Percentiles rank a stretch among this genome's conserved stretches.
phyloP scores from a whole-genome alignment of 2,888 invertebrate genomes.

The Drosophila picticornis region DNA sequence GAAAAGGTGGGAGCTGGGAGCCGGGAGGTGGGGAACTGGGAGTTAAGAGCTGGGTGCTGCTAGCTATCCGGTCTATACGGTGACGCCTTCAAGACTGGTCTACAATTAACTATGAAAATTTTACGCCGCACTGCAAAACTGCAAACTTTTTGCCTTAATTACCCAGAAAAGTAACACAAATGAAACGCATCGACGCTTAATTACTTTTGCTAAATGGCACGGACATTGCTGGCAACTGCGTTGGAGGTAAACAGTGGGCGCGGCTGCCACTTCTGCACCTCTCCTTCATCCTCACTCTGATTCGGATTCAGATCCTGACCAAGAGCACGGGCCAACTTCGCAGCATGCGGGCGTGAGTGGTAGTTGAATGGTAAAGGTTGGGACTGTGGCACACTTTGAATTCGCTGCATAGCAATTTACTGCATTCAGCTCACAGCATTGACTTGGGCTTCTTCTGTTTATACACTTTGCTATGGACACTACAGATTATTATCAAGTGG shows the following conservation, averaged over 20 bases:
- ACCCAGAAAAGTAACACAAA: conserved; percentile 81
- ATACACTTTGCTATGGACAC: conserved; percentile 11
- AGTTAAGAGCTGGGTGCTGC: not conserved
- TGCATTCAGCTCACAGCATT: conserved; percentile 49
- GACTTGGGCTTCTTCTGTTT: conserved; percentile 19
- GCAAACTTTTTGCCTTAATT: conserved; percentile 74
- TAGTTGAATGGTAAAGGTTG: conserved; percentile 32
- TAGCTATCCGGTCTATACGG: not conserved
- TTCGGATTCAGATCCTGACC: conserved; percentile 20
- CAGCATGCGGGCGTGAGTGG: conserved; percentile 47
- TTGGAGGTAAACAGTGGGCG: conserved; percentile 56
- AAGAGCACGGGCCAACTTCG: conserved; percentile 45
- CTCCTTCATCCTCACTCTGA: not conserved
- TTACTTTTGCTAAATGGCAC: conserved; percentile 77
- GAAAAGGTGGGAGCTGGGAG: not conserved
- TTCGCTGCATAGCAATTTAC: conserved; percentile 57
- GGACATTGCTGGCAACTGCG: conserved; percentile 50
- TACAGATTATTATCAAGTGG: not conserved
- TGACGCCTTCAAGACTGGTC: conserved; percentile 22
- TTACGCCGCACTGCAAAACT: conserved; percentile 63
- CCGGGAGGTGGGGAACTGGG: not conserved
- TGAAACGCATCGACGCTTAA: conserved; percentile 81
- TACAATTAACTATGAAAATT: conserved; percentile 77
- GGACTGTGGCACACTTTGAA: conserved; percentile 50
- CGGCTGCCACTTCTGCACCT: conserved; percentile 1